These are phyloP conservation scores for Nomada hirtipes DNA, from an alignment of 2,888 invertebrate species.

Conservation along the genomic window DNA sequence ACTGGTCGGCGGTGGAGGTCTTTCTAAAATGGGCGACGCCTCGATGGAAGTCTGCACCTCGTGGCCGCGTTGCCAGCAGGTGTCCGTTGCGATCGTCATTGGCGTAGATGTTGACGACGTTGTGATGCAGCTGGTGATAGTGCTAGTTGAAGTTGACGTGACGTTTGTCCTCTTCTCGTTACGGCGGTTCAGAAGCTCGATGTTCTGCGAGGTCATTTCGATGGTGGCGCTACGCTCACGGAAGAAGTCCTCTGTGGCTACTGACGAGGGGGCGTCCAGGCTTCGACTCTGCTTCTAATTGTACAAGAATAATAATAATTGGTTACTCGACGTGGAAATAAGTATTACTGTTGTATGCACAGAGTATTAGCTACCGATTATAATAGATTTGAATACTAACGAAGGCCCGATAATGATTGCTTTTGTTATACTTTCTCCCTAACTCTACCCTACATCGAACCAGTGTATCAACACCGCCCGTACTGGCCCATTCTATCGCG, in stretches of 20 bases:
- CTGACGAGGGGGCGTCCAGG: conserved; percentile 54
- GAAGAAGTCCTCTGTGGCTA: conserved; percentile 76
- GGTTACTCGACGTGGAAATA: neutral
- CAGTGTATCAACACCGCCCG: neutral
- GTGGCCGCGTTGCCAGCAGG: conserved; percentile 66
- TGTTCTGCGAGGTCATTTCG: conserved; percentile 83
- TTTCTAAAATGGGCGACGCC: conserved; percentile 47
- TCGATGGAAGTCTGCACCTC: conserved; percentile 57
- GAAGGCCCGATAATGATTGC: too few species aligned
- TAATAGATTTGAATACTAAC: too few species aligned
- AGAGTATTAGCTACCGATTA: too few species aligned
- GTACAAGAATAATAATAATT: neutral
- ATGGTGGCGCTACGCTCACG: conserved; percentile 80
- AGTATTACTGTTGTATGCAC: too few species aligned
- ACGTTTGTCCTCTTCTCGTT: conserved; percentile 71
- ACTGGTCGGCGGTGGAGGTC: conserved; percentile 74
- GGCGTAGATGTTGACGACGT: conserved; percentile 65
- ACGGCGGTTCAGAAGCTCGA: conserved; percentile 80
- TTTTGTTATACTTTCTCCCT: neutral
- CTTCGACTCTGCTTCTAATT: conserved; percentile 65
- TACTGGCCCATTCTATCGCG: neutral
- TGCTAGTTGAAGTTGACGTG: conserved; percentile 46
- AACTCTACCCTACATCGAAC: neutral
- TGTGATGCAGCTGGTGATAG: conserved; percentile 53
- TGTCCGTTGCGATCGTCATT: conserved; percentile 58